Base-by-base conservation (phyloP, 1,140 invertebrate species). In the Theocolax elegans region DNA sequence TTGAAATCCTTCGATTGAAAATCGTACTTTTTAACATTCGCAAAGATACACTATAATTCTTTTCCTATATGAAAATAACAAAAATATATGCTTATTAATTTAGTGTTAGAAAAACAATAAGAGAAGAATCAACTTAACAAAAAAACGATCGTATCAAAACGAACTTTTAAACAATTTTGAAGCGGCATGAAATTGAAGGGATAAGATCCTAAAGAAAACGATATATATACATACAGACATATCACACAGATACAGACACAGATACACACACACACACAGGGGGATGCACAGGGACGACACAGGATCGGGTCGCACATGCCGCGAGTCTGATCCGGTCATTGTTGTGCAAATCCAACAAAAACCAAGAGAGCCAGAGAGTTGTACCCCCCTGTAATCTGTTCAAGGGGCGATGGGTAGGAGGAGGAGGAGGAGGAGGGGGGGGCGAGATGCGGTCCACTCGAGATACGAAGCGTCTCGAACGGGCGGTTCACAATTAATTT, bases 311-410 rank as follows among this genome's bases (percentile, higher is more conserved):
- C 74, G 72, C 75, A 77, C 76, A 78, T 76, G 76, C 73, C 63
- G 60, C 48, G 66, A 74, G n/a, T n/a, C 75, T 78, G 74, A 78
- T 78, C 78, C 75, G 64, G 48, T 66, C 74, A 79, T 78, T 79
- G 78, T 78, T 76, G 78, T 79, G 76, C 75, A 79, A 77, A 78
- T 78, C 72, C 72, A 78, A 77, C 75, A 74, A 77, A 78, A 79
- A 79, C 74, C 72, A 59, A 67, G 35, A 42, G 54, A 56, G 51
- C 49, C 7, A 44, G 44, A 4, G 15, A 44, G 10, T 35, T 35
- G 25, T 27, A 62, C n/a, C 2, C 51, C 51, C 51, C n/a, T n/a
- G n/a, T 54, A 54, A 54, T 54, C 51, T 35, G 29, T 54, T 29
- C n/a, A 13, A 17, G 13, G 49, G 23, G 40, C 2, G 25, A 29